A percentile compares a stretch with the other conserved stretches of the same genome.
These are phyloP conservation scores for Picus viridis DNA, from an alignment of 2,797 vertebrate genomes.

Conservation along the genomic window DNA sequence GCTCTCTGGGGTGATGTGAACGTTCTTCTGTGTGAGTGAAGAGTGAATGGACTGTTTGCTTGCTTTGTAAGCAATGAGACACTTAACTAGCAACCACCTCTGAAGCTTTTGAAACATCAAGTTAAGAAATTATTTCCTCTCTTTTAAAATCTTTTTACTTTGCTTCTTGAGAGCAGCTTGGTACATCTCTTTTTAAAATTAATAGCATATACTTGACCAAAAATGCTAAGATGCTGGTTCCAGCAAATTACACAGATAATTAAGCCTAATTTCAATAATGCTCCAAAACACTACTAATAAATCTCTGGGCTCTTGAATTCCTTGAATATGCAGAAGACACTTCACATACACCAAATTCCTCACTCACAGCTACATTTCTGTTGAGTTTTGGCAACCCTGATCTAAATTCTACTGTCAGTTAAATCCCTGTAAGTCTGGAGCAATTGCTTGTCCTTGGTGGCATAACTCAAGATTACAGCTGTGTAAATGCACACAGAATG, in stretches of 20 bases:
- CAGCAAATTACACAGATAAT: conserved; percentile 80
- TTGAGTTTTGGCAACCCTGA: not conserved
- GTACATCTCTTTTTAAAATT: conserved; percentile 75
- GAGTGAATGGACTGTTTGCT: not conserved
- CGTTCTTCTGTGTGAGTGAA: not conserved
- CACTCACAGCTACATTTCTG: not conserved
- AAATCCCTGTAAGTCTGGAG: conserved; percentile 20
- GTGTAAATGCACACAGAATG: conserved; percentile 63
- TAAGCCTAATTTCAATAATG: conserved; percentile 80
- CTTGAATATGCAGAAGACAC: conserved; percentile 47
- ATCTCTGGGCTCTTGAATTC: conserved; percentile 62
- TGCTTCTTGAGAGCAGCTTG: conserved; percentile 31
- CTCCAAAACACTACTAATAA: conserved; percentile 74
- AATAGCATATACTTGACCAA: conserved; percentile 74
- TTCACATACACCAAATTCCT: conserved; percentile 35
- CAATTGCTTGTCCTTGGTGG: conserved; percentile 23
- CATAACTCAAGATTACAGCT: conserved; percentile 64
- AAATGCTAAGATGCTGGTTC: conserved; percentile 79
- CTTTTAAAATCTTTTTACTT: conserved; percentile 1
- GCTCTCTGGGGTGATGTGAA: not conserved
- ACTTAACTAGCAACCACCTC: not conserved
- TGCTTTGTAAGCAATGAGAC: not conserved
- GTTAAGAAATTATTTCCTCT: conserved; percentile 12
- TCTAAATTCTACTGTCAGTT: conserved; percentile 52
- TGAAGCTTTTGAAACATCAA: not conserved